Conservation (phyloP, 2,888 invertebrate species). For the Gymnosoma rotundatum region DNA sequence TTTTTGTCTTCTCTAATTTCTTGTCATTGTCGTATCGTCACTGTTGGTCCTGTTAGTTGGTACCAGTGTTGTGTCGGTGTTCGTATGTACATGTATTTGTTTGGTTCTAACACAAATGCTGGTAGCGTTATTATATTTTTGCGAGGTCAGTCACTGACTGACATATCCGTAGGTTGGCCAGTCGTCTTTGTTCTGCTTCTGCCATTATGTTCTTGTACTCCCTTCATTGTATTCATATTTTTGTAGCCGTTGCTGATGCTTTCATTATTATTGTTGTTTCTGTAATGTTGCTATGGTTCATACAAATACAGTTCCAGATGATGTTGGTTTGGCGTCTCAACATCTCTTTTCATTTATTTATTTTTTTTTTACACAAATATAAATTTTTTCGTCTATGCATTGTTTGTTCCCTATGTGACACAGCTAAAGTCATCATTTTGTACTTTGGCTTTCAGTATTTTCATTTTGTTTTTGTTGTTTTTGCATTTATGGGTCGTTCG, state of each 20-base stretch:
- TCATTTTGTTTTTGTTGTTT: conserved; percentile 8
- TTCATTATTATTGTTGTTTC: conserved; percentile 36
- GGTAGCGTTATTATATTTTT: conserved; percentile 55
- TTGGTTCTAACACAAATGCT: conserved; percentile 44
- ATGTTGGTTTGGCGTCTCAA: conserved; percentile 64
- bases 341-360: conserved; percentile 55
- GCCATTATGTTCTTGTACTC: conserved; percentile 1
- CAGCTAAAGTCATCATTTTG: conserved; percentile 68
- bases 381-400: conserved; percentile 48
- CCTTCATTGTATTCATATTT: conserved; percentile 37
- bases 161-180: conserved; percentile 69
- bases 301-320: conserved; percentile 39
- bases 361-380: background rate
- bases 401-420: conserved; percentile 65
- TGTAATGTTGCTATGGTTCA: conserved; percentile 48
- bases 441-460: conserved; percentile 41
- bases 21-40: conserved; percentile 33
- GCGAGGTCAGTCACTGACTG: conserved; percentile 71
- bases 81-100: conserved; percentile 20
- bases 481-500: conserved; percentile 65
- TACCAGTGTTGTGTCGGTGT: conserved; percentile 2
- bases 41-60: conserved; percentile 23
- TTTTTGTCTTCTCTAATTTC: background rate
- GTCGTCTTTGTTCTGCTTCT: conserved; percentile 45
- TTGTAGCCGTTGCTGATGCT: conserved; percentile 10